A percentile compares a stretch with the other conserved stretches of the same genome.
Evolutionary conservation across 2,113 vertebrate species (phyloP).

Genomic region (Urocitellus parryii): DNA sequence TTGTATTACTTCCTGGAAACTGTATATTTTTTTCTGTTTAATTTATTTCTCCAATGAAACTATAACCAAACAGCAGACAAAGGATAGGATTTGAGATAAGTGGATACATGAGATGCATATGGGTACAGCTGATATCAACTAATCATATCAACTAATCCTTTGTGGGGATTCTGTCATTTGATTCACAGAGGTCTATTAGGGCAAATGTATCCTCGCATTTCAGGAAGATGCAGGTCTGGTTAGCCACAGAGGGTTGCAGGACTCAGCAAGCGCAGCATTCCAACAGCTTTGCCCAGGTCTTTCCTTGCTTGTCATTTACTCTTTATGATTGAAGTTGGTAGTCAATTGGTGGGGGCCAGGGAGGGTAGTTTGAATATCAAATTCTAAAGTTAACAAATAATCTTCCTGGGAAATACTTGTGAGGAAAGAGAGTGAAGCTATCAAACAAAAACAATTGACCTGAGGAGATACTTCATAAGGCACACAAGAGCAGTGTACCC

Average conservation of each 20-base stretch:
- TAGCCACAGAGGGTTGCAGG: conserved; percentile 56
- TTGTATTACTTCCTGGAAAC: background rate
- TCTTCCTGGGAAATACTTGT: conserved; percentile 72
- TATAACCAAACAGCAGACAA: background rate
- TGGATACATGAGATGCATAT: background rate
- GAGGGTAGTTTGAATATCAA: background rate
- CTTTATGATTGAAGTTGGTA: conserved; percentile 3
- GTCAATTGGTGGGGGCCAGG: background rate
- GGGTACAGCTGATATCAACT: background rate
- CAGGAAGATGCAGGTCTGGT: background rate
- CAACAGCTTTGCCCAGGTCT: conserved; percentile 29
- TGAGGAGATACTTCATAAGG: conserved; percentile 67
- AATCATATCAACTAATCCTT: background rate
- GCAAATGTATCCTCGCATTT: background rate
- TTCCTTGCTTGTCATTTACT: conserved; percentile 55
- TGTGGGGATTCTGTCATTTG: conserved; percentile 60
- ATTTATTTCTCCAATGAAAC: background rate
- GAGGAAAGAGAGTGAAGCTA: conserved; percentile 39
- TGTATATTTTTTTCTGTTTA: conserved; percentile 23
- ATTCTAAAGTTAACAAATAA: conserved; percentile 75
- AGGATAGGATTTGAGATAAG: conserved; percentile 29
- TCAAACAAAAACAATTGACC: conserved; percentile 64
- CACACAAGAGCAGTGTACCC: background rate
- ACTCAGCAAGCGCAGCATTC: conserved; percentile 64
- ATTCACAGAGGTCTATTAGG: background rate